Evolutionary conservation across 2,888 invertebrate species (phyloP).

Genomic region (Brassicogethes aeneus): DNA sequence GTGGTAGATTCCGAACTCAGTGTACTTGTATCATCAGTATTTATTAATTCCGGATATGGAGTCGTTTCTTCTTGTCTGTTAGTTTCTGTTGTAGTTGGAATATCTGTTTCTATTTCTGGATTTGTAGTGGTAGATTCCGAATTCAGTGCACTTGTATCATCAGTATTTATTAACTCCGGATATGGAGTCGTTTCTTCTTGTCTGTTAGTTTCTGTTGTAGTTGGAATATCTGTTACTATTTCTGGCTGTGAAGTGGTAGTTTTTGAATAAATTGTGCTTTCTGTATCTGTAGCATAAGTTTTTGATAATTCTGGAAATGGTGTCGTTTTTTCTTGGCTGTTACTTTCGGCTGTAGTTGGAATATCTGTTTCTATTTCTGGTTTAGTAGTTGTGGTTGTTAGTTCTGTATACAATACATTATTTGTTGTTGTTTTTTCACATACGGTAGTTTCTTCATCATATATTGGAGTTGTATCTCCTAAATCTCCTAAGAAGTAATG

Average conservation of each 20-base stretch:
- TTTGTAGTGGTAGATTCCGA: conserved; percentile 1
- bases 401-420: not conserved
- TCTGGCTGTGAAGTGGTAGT: not conserved
- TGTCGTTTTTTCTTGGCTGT: not conserved
- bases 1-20: not conserved
- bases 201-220: not conserved
- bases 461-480: too few species aligned
- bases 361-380: not conserved
- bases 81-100: conserved; percentile 1
- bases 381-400: conserved; percentile 1
- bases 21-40: too few species aligned
- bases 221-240: conserved; percentile 1
- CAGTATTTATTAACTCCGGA: too few species aligned
- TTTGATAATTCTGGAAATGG: too few species aligned
- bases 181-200: not conserved
- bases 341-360: conserved; percentile 1
- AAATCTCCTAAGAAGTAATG: too few species aligned
- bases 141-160: too few species aligned
- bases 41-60: too few species aligned
- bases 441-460: not conserved
- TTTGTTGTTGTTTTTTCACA: not conserved
- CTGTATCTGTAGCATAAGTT: too few species aligned
- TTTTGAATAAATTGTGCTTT: not conserved
- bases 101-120: not conserved
- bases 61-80: not conserved